Evolutionary conservation across 2,888 invertebrate genomes (phyloP).

Genomic region (Epiperipatus broadwayi): DNA sequence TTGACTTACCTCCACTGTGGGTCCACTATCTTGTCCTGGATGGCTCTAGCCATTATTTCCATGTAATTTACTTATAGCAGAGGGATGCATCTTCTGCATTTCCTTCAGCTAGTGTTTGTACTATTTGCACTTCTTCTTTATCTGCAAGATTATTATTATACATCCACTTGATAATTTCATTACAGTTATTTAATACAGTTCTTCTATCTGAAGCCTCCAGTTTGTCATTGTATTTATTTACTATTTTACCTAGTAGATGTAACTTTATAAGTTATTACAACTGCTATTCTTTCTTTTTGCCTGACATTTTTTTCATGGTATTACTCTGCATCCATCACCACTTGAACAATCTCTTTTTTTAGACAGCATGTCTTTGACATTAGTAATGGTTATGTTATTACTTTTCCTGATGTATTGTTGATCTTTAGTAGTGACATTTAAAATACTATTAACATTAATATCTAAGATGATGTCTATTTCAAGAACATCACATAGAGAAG

Average conservation of each 20-base stretch:
- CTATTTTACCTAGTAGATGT: conserved; percentile 22
- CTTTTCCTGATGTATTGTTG: conserved; percentile 4
- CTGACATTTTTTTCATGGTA: conserved; percentile 25
- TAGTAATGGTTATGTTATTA: neutral
- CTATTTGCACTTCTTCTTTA: too few relatives aligned
- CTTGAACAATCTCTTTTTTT: neutral
- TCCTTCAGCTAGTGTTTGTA: too few relatives aligned
- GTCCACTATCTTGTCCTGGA: too few relatives aligned
- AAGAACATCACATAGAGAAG: conserved; percentile 29
- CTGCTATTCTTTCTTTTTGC: conserved; percentile 21
- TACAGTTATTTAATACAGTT: conserved; percentile 19
- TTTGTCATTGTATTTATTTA: conserved; percentile 20
- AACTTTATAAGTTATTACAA: conserved; percentile 23
- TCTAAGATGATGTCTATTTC: conserved; percentile 31
- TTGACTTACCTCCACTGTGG: too few relatives aligned
- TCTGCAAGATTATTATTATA: conserved; percentile 24
- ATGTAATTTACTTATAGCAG: too few relatives aligned
- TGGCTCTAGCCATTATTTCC: too few relatives aligned
- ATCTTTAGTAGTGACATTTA: conserved; percentile 6
- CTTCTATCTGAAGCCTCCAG: conserved; percentile 20
- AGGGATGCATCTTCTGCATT: too few relatives aligned
- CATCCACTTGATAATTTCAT: conserved; percentile 21
- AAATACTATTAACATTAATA: conserved; percentile 21
- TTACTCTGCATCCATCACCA: conserved; percentile 15
- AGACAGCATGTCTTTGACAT: neutral